Conservation (phyloP, 2,888 invertebrate species). For the Coecobrya sp. region DNA sequence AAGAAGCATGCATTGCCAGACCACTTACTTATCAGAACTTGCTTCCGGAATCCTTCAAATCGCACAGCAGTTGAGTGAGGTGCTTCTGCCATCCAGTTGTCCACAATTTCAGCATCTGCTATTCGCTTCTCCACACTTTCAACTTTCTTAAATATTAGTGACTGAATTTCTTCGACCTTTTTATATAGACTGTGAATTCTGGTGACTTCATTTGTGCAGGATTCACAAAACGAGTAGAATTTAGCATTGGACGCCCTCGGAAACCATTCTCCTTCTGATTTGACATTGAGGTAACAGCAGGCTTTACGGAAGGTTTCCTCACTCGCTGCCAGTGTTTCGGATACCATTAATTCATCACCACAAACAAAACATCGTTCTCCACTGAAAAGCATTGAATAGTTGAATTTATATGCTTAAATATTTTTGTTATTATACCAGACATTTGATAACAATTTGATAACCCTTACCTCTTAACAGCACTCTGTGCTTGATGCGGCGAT, state of each 20-base stretch:
- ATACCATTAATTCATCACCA: constrained; percentile 64
- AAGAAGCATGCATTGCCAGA: too few species aligned
- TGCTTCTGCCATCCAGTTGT: constrained; percentile 73
- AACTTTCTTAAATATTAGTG: constrained; percentile 67
- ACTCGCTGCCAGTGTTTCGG: constrained; percentile 47
- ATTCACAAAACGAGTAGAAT: constrained; percentile 68
- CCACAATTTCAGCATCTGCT: constrained; percentile 71
- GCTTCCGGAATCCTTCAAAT: constrained; percentile 69
- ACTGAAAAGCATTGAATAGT: too few species aligned
- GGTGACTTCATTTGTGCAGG: constrained; percentile 50
- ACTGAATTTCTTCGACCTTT: constrained; percentile 73
- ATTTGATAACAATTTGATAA: too few species aligned
- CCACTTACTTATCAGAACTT: constrained; percentile 75
- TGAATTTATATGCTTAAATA: too few species aligned
- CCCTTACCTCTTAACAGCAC: constrained; percentile 34
- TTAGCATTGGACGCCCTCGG: neutral
- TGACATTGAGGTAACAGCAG: constrained; percentile 69
- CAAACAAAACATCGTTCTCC: constrained; percentile 67
- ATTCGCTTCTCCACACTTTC: constrained; percentile 71
- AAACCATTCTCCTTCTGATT: constrained; percentile 56
- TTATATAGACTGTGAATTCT: constrained; percentile 65
- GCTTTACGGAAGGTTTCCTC: constrained; percentile 71
- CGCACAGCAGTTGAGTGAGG: constrained; percentile 44
- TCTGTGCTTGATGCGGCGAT: neutral
- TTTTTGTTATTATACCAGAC: too few species aligned